Percentiles rank a stretch among this genome's conserved stretches.
Evolutionary conservation across 2,888 invertebrate genomes (phyloP).

Genomic region (Muschampia plurimacula): DNA sequence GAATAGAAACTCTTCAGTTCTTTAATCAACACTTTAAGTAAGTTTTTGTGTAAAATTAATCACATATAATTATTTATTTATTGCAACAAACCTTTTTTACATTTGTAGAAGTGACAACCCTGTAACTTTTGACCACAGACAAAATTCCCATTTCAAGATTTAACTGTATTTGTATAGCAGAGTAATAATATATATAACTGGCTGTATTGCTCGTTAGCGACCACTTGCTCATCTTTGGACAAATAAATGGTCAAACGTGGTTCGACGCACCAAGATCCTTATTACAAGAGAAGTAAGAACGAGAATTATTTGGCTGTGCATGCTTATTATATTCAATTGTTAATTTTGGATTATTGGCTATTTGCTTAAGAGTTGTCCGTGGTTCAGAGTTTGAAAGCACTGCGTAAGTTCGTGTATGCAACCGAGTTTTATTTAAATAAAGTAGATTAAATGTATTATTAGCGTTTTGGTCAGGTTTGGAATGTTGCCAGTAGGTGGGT

Average conservation of each 20-base stretch:
- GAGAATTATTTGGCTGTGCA: not conserved
- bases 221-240: conserved; percentile 5
- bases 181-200: conserved; percentile 10
- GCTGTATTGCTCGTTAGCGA: conserved; percentile 9
- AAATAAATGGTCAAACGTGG: conserved; percentile 13
- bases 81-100: not conserved
- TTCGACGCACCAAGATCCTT: not conserved
- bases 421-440: too few species aligned
- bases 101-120: not conserved
- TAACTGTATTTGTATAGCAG: conserved; percentile 11
- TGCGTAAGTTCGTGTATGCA: not conserved
- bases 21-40: too few species aligned
- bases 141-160: conserved; percentile 13
- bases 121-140: not conserved
- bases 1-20: too few species aligned
- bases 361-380: not conserved
- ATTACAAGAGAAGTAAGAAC: not conserved
- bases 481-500: too few species aligned
- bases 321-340: not conserved
- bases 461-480: too few species aligned
- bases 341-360: not conserved
- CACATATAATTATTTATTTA: too few species aligned
- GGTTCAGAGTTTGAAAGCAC: not conserved
- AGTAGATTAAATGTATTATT: too few species aligned
- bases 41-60: too few species aligned